Conservation (phyloP, 2,888 invertebrate genomes). For the Aphodius granarius region DNA sequence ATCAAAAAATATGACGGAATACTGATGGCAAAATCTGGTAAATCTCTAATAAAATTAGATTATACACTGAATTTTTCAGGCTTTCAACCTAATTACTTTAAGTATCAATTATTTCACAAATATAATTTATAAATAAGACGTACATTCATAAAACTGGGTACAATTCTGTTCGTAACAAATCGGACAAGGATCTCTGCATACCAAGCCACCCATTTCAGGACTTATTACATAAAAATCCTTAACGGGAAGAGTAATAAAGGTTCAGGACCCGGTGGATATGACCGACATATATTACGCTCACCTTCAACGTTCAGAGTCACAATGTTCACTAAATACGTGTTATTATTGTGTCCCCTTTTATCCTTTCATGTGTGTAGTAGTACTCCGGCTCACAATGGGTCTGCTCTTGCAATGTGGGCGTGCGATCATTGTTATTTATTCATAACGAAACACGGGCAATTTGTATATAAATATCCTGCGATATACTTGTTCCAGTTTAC, state of each 20-base stretch:
- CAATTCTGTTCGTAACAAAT: constrained; percentile 1
- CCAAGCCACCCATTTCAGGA: not conserved
- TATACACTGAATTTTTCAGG: too few species aligned
- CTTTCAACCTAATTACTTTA: too few species aligned
- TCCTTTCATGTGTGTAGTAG: constrained; percentile 3
- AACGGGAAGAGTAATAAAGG: not conserved
- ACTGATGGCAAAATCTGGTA: too few species aligned
- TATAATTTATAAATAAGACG: not conserved
- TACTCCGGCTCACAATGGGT: not conserved
- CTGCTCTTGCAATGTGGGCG: constrained; percentile 6
- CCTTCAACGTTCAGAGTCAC: not conserved
- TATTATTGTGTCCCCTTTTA: constrained; percentile 10
- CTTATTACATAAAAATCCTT: not conserved
- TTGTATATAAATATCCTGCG: constrained; percentile 21
- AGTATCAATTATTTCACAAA: too few species aligned
- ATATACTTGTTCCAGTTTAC: constrained; percentile 27
- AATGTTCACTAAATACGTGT: constrained; percentile 13
- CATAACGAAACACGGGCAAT: constrained; percentile 28
- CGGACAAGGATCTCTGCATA: not conserved
- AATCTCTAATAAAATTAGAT: too few species aligned
- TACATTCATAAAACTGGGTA: not conserved
- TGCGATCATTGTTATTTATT: constrained; percentile 22
- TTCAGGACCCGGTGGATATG: not conserved
- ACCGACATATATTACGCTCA: constrained; percentile 2
- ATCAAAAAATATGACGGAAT: too few species aligned